Percentiles rank a stretch among this genome's conserved stretches.
Evolutionary conservation across 53 echinoderm and acorn worm species (phyloP).

Genomic region (Stichopus horrens): DNA sequence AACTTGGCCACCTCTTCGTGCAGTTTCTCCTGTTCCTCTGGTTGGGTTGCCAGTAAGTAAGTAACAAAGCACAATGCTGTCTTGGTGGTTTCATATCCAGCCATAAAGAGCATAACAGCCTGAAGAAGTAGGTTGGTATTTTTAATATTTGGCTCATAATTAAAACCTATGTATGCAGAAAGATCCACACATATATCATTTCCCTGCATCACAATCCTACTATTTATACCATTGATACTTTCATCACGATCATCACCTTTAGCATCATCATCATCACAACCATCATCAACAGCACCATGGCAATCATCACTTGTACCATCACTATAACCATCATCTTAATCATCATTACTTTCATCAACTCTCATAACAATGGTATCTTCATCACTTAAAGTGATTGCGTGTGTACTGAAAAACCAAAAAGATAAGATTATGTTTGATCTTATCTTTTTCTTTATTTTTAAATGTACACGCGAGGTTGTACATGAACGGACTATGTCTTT

Average conservation of each 20-base stretch:
- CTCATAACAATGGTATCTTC: no score
- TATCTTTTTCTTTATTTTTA: no score
- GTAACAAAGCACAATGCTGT: slow-evolving; percentile 57
- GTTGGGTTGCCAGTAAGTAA: slow-evolving; percentile 71
- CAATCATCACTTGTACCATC: no score
- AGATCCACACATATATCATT: no score
- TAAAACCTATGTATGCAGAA: not conserved
- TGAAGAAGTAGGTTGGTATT: slow-evolving; percentile 28
- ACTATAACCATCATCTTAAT: no score
- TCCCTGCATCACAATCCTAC: not conserved
- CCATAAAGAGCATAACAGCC: slow-evolving; percentile 71
- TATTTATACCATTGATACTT: not conserved
- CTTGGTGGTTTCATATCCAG: slow-evolving; percentile 79
- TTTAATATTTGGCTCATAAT: not conserved
- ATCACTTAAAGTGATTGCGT: no score
- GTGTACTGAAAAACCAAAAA: no score
- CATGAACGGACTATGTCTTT: no score
- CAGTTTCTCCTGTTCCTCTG: slow-evolving; percentile 71
- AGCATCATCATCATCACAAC: not conserved
- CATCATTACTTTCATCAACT: no score
- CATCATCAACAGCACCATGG: not conserved
- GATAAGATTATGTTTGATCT: no score
- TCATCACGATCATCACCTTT: not conserved
- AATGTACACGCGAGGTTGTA: no score
- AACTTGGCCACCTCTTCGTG: slow-evolving; percentile 70